Percentiles rank a stretch among this genome's conserved stretches.
Conservation (phyloP, 2,113 vertebrate genomes). For the Albula glossodonta region DNA sequence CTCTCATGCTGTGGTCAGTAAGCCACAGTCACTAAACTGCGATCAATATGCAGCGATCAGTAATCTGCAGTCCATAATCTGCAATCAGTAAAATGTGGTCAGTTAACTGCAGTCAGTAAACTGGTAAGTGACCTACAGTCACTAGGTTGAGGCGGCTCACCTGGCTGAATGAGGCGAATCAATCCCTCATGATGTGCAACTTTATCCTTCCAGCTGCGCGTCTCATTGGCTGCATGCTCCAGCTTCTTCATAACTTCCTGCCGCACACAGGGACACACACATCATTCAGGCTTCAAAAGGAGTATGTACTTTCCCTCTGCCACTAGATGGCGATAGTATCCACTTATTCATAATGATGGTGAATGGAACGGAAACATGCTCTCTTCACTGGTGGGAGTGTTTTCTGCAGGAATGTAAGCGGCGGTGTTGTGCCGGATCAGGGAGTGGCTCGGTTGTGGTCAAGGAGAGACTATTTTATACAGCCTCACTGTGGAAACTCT, state of each 20-base stretch:
- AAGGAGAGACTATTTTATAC: neutral
- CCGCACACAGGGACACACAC: neutral
- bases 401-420: neutral
- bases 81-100: too few species aligned
- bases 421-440: neutral
- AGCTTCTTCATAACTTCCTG: constrained; percentile 91
- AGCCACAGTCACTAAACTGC: neutral
- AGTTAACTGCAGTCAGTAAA: neutral
- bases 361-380: neutral
- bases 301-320: neutral
- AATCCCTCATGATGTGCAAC: constrained; percentile 92
- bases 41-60: neutral
- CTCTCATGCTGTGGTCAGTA: too few species aligned
- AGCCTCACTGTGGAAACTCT: neutral
- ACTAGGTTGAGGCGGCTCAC: constrained; percentile 63
- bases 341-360: neutral
- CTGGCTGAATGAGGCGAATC: constrained; percentile 91
- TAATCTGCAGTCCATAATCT: too few species aligned
- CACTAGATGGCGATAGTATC: neutral
- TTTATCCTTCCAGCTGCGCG: constrained; percentile 94
- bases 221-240: constrained; percentile 84
- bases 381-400: neutral
- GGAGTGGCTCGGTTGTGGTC: neutral
- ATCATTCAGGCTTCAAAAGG: neutral
- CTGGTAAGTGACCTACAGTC: neutral